phyloP scores from a whole-genome alignment of 2,888 invertebrate genomes.

The Atethmia centrago region DNA sequence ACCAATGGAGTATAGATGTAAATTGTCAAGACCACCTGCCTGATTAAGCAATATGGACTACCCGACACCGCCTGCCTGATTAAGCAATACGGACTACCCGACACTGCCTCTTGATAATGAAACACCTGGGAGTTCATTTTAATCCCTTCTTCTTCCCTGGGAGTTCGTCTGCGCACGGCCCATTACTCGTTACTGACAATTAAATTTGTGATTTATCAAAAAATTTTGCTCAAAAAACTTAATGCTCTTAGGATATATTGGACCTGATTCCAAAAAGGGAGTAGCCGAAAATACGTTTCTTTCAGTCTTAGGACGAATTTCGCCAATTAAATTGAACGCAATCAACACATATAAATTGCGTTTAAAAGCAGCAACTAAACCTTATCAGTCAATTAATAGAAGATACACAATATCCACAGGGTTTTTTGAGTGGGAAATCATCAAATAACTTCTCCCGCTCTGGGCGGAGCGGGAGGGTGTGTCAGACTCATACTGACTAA shows the following conservation, averaged over 20 bases:
- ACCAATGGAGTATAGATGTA: not conserved
- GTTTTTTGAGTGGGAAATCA: too few relatives aligned
- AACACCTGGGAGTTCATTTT: conserved; percentile 3
- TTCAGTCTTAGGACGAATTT: not conserved
- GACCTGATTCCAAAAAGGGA: not conserved
- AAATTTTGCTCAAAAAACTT: not conserved
- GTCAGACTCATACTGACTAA: too few relatives aligned
- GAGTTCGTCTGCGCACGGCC: not conserved
- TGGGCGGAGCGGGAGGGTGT: too few relatives aligned
- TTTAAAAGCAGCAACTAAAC: not conserved
- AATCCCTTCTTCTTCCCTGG: conserved; percentile 8
- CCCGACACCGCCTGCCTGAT: not conserved
- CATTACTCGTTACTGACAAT: not conserved
- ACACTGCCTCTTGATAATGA: conserved; percentile 1
- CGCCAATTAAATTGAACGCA: not conserved
- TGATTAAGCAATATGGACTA: not conserved
- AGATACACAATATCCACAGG: too few relatives aligned
- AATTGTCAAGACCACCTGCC: not conserved
- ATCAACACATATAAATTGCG: not conserved
- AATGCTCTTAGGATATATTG: not conserved
- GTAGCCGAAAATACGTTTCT: not conserved
- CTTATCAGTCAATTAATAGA: too few relatives aligned
- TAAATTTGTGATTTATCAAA: not conserved
- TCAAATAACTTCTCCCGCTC: too few relatives aligned
- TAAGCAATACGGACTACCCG: not conserved